These are phyloP conservation scores for Mactromeris polynyma DNA, from an alignment of 2,888 invertebrate genomes.

Conservation along the genomic window DNA sequence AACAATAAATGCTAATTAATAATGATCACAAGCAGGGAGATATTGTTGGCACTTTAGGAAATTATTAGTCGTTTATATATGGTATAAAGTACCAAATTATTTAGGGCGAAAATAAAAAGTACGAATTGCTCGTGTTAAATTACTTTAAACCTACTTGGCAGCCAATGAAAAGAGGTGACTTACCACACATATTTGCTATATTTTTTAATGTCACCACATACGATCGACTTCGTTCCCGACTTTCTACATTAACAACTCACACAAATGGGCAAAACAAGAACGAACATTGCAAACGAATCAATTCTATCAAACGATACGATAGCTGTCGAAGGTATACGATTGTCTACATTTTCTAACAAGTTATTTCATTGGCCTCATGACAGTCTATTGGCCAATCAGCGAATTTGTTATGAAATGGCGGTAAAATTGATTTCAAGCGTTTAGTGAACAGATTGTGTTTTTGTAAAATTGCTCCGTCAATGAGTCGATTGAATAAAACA, in stretches of 20 bases:
- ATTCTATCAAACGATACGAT: not conserved
- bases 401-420: conserved; percentile 5
- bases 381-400: conserved; percentile 21
- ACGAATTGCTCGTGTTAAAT: not conserved
- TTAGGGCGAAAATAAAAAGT: not conserved
- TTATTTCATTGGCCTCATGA: conserved; percentile 15
- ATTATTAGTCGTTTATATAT: too few species aligned
- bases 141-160: too few species aligned
- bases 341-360: not conserved
- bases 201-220: too few species aligned
- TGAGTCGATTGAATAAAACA: not conserved
- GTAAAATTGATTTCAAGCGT: conserved; percentile 30
- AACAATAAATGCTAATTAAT: too few species aligned
- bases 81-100: not conserved
- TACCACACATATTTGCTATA: too few species aligned
- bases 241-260: too few species aligned
- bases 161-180: not conserved
- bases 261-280: not conserved
- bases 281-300: not conserved
- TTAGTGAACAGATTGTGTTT: not conserved
- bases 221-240: too few species aligned
- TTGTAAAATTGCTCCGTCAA: not conserved
- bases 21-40: too few species aligned
- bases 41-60: too few species aligned
- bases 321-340: not conserved